These are phyloP conservation scores for Graphium colonna DNA, from an alignment of 2,888 invertebrate genomes.

Conservation along the genomic window DNA sequence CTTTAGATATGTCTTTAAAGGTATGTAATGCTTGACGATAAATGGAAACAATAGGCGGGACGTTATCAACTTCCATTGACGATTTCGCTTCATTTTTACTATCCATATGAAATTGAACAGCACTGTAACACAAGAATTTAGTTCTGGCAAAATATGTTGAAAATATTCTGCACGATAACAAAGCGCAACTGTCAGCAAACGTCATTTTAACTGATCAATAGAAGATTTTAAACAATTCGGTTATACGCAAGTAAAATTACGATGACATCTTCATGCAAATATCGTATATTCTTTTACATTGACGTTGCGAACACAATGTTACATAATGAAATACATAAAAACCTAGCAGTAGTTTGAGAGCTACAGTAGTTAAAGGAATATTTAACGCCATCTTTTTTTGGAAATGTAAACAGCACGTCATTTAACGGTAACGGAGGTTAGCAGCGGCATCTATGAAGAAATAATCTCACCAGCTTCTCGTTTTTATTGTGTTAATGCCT, in stretches of 20 bases:
- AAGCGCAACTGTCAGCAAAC: constrained; percentile 69
- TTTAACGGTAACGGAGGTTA: no score
- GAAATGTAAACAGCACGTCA: no score
- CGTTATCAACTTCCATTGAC: constrained; percentile 73
- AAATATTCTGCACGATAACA: constrained; percentile 72
- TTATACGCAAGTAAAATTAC: constrained; percentile 1
- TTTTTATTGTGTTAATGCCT: no score
- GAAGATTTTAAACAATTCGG: constrained; percentile 24
- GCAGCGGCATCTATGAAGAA: no score
- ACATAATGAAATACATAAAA: no score
- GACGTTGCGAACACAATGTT: no score
- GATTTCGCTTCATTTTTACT: constrained; percentile 60
- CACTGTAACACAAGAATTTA: constrained; percentile 60
- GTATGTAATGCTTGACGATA: constrained; percentile 87
- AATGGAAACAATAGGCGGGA: constrained; percentile 80
- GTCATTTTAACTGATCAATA: constrained; percentile 55
- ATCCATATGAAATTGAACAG: constrained; percentile 68
- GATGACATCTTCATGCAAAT: no score
- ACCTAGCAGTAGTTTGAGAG: no score
- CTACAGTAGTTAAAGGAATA: no score
- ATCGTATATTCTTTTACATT: no score
- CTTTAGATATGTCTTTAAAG: constrained; percentile 80
- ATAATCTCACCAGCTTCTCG: no score
- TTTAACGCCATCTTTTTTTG: no score
- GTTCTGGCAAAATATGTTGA: constrained; percentile 50